A percentile compares a stretch with the other conserved stretches of the same genome.
phyloP scores from a whole-genome alignment of 1,140 invertebrate species.

The Phymastichus coffea region DNA sequence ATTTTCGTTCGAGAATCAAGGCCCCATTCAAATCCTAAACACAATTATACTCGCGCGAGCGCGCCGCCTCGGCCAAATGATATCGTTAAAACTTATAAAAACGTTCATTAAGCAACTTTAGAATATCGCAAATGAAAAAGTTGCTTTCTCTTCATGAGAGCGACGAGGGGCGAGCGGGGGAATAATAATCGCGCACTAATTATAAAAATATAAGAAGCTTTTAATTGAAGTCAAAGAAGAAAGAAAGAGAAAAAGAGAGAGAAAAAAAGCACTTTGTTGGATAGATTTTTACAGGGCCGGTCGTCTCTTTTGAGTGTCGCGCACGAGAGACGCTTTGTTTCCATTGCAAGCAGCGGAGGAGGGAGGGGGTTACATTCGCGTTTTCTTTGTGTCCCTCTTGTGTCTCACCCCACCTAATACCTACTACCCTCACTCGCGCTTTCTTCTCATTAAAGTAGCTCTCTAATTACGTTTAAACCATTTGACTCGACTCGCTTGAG shows the following conservation, averaged over 20 bases:
- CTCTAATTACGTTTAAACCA: conserved; percentile 23
- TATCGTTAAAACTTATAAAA: conserved; percentile 15
- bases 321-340: conserved; percentile 19
- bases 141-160: background rate
- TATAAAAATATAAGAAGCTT: conserved; percentile 16
- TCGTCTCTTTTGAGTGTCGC: conserved; percentile 22
- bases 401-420: background rate
- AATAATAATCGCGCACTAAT: conserved; percentile 24
- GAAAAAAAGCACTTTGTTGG: background rate
- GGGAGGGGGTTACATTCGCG: background rate
- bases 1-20: background rate
- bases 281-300: conserved; percentile 18
- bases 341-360: too few relatives aligned
- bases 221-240: conserved; percentile 8
- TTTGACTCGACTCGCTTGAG: conserved; percentile 2
- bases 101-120: conserved; percentile 3
- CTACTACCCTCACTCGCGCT: background rate
- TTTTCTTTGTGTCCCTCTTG: conserved; percentile 5
- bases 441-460: conserved; percentile 24
- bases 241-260: background rate
- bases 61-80: background rate
- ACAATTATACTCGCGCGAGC: background rate
- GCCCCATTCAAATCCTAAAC: background rate
- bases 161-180: background rate
- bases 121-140: background rate